Base-by-base conservation (phyloP, 2,888 invertebrate genomes). In the Agapostemon virescens region DNA sequence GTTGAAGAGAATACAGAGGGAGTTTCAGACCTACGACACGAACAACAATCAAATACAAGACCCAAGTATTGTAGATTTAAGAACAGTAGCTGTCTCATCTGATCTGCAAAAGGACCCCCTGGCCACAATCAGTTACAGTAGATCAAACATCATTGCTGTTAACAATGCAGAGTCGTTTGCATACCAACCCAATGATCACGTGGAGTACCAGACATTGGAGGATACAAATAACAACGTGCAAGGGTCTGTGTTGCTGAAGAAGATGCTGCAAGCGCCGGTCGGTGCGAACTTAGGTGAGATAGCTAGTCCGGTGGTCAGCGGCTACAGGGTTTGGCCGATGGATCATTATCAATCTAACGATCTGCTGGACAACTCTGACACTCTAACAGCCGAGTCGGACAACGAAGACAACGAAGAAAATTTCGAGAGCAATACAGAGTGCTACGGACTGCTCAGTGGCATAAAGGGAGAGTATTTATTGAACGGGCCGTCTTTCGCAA, bases 211-310 rank as follows among this genome's bases (percentile, higher is more conserved):
- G 70, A 64, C 82, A 6, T 1, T 78, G 17, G 80, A 83, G 15
- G 86, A 88, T 64, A 30, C 85, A 1, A 87, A 74, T 13, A 74
- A 23, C 20, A 85, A 83, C 52, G 36, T 74, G 0, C 84, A 85
- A 6, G 89, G 87, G 5, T 86, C 91, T 0, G 83, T 91, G 17
- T 80, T 91, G 5, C 58, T 92, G 0, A 91, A 91, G 77, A 91
- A 90, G 83, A 91, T 92, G 91, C 84, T 92, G 6, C 91, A 92
- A 77, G 92, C 92, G 20, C 92, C 92, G 20, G 88, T 84, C 2
- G 92, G 92, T 26, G 90, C 91, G 3, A 91, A 92, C 85, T 83
- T 92, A 23, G 90, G 90, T 40, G 90, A 90, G 63, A 90, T 92
- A 61, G 91, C 91, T 9, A 89, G 90, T 71, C 90, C 91, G 1